phyloP scores from a whole-genome alignment of 2,113 vertebrate species.

The Gobio gobio region DNA sequence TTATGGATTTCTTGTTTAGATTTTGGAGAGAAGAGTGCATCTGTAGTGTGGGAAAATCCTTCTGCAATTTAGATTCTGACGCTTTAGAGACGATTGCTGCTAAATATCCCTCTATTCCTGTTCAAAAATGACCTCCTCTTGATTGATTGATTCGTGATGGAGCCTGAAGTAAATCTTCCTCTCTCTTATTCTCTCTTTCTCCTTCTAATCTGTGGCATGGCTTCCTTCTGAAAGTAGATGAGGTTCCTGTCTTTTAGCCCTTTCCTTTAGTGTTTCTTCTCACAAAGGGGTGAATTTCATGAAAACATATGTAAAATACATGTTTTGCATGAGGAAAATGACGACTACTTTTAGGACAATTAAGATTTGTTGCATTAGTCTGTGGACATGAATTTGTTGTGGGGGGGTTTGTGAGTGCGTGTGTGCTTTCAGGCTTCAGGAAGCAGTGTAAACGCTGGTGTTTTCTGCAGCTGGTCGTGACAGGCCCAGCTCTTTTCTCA shows the following conservation, averaged over 20 bases:
- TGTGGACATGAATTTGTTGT: neutral
- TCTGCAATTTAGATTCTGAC: constrained; percentile 66
- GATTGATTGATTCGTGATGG: constrained; percentile 72
- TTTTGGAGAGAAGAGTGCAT: constrained; percentile 47
- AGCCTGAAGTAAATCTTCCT: neutral
- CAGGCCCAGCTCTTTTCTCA: constrained; percentile 59
- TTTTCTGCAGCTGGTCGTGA: constrained; percentile 59
- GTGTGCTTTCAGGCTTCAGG: neutral
- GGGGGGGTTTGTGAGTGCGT: neutral
- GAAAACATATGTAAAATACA: neutral
- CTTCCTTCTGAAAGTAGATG: neutral
- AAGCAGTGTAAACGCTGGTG: neutral
- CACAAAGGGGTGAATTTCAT: neutral
- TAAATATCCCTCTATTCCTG: constrained; percentile 62
- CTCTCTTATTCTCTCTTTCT: neutral
- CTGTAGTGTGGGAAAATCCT: constrained; percentile 48
- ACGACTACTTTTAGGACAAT: neutral
- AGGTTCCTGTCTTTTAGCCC: no score
- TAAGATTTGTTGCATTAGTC: neutral
- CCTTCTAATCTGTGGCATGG: neutral
- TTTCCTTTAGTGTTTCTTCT: neutral
- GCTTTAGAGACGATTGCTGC: constrained; percentile 60
- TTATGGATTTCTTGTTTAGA: constrained; percentile 12
- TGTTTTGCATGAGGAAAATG: neutral
- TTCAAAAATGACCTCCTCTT: constrained; percentile 62